Evolutionary conservation across 2,797 vertebrate species (phyloP), one percentile per base, ranked within the genome.

Genomic region (Microcaecilia unicolor): DNA sequence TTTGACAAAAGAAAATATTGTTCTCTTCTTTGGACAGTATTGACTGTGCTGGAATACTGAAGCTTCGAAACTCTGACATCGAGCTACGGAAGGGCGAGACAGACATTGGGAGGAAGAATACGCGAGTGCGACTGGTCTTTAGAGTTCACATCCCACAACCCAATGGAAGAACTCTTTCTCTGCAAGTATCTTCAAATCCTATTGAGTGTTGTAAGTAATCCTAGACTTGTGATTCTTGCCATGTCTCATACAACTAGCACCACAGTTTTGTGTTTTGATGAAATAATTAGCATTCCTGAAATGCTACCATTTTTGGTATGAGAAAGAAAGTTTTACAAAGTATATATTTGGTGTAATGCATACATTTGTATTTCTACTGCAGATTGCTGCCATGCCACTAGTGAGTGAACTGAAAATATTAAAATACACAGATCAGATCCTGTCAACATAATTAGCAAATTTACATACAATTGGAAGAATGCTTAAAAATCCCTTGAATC

Each of bases 21-120:
- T 44, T n/a, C 15, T 37, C 58, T 30, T 28, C 18, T 47, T 48
- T 4, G 28, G 10, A 17, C 62, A 98, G 94, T 67, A 97, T 98
- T 0, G 94, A 98, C 61, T 98, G 94, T 13, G 94, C 94, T 1
- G 94, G 94, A 25, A 97, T 98, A 53, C 68, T 98, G 51, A 98
- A 98, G 61, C 86, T 98, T 37, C 81, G 94, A 10, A 98, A 98
- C 65, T 97, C 94, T 0, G 94, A 98, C 71, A 98, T 98, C 0
- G 94, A 98, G 55, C 88, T 98, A 43, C 87, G 94, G 44, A 98
- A 98, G 71, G 94, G 94, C 2, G 94, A 98, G 71, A 98, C 94
- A 0, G 94, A 98, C 79, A 96, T 98, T 0, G 94, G 94, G 4
- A 80, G 94, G 25, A 98, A 98, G 72, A 98, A 98, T 76, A 98